Evolutionary conservation across 2,797 vertebrate species (phyloP).

Genomic region (Gobionotothen gibberifrons): DNA sequence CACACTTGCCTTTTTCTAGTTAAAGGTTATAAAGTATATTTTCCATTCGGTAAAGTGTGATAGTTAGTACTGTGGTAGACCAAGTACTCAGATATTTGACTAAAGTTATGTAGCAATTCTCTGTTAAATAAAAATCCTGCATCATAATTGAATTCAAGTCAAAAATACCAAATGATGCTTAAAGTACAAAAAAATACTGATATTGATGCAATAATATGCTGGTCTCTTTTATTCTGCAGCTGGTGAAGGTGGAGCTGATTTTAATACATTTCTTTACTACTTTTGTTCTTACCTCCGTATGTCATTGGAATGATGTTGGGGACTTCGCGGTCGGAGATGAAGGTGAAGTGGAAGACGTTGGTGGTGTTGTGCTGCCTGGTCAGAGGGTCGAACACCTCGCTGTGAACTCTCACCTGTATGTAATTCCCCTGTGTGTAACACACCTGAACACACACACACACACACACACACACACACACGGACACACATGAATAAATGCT

Average conservation of each 20-base stretch:
- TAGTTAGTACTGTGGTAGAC: not conserved
- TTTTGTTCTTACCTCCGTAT: conserved; percentile 64
- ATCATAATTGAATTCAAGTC: not conserved
- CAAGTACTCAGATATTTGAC: not conserved
- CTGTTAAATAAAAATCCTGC: not conserved
- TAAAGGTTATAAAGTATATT: not conserved
- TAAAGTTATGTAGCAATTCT: too few relatives aligned
- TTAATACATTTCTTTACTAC: too few relatives aligned
- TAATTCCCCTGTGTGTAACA: conserved; percentile 92
- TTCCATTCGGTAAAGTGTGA: not conserved
- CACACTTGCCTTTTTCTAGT: not conserved
- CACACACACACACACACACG: conserved; percentile 7
- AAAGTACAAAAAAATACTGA: too few relatives aligned
- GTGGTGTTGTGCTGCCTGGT: conserved; percentile 91
- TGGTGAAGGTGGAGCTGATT: too few relatives aligned
- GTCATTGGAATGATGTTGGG: conserved; percentile 84
- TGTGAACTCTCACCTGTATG: conserved; percentile 96
- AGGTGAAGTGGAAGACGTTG: conserved; percentile 97
- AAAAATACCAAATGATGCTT: not conserved
- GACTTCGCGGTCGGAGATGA: conserved; percentile 87
- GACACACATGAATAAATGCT: too few relatives aligned
- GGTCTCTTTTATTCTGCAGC: too few relatives aligned
- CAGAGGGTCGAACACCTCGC: conserved; percentile 91
- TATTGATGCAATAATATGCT: too few relatives aligned
- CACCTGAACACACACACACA: conserved; percentile 81